phyloP scores from a whole-genome alignment of 2,888 invertebrate genomes.

The Diarsia brunnea region DNA sequence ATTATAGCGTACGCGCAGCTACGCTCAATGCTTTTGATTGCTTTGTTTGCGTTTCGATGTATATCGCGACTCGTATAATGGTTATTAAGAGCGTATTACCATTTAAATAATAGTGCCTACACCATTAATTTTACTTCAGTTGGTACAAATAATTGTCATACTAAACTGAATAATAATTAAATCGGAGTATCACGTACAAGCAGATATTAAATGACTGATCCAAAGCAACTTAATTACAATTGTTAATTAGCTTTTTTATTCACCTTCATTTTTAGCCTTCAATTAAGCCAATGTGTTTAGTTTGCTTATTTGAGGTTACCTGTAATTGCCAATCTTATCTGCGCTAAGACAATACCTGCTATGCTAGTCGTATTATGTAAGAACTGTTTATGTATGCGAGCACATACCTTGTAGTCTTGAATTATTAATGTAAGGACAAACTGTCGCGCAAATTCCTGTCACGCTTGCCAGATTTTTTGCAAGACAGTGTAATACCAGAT shows the following conservation, averaged over 20 bases:
- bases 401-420: background rate
- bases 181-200: background rate
- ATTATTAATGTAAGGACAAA: constrained; percentile 31
- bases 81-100: constrained; percentile 65
- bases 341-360: constrained; percentile 17
- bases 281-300: constrained; percentile 27
- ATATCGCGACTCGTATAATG: constrained; percentile 67
- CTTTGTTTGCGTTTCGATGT: constrained; percentile 76
- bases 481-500: constrained; percentile 65
- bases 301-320: constrained; percentile 37
- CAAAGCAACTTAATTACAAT: constrained; percentile 41
- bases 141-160: constrained; percentile 1
- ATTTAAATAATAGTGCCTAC: constrained; percentile 65
- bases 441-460: constrained; percentile 24
- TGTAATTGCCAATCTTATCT: constrained; percentile 35
- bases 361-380: constrained; percentile 36
- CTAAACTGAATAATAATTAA: background rate
- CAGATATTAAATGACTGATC: constrained; percentile 24
- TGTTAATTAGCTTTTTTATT: constrained; percentile 40
- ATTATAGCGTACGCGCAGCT: constrained; percentile 72
- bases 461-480: constrained; percentile 57
- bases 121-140: constrained; percentile 60
- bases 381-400: background rate
- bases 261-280: constrained; percentile 50
- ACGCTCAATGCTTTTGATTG: constrained; percentile 74